Conservation (phyloP, 2,888 invertebrate species). For the Myopa testacea region DNA sequence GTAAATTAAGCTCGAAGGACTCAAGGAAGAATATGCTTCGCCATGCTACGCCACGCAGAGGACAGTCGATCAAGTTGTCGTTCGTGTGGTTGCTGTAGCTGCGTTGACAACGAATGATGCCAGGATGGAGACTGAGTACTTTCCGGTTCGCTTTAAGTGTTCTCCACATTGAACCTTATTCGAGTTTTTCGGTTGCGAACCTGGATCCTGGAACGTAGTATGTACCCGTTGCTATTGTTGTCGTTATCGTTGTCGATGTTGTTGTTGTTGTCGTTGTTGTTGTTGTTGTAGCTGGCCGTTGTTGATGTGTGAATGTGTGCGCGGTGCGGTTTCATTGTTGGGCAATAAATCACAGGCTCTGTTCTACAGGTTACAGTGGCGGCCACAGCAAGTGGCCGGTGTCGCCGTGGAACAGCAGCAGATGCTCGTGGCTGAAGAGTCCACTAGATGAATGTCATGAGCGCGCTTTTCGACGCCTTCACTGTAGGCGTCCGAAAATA, state of each 20-base stretch:
- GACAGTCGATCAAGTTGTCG: constrained; percentile 36
- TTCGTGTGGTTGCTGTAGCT: constrained; percentile 29
- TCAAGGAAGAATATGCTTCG: constrained; percentile 18
- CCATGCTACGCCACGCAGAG: constrained; percentile 14
- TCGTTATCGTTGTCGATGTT: neutral
- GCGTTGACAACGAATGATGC: constrained; percentile 20
- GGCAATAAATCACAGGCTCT: constrained; percentile 37
- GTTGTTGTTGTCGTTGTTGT: neutral
- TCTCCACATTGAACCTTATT: constrained; percentile 24
- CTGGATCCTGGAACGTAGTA: too few species aligned
- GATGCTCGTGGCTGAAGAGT: too few species aligned
- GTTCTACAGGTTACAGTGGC: constrained; percentile 42
- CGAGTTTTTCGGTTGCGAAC: constrained; percentile 18
- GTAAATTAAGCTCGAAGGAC: constrained; percentile 40
- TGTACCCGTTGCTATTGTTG: neutral
- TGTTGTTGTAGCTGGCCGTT: neutral
- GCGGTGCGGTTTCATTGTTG: constrained; percentile 26
- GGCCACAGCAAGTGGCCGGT: constrained; percentile 14
- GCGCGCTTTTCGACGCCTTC: neutral
- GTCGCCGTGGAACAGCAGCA: neutral
- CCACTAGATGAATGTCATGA: neutral
- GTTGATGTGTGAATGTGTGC: neutral
- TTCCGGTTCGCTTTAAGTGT: constrained; percentile 16
- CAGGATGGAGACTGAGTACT: constrained; percentile 17
- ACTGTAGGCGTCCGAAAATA: constrained; percentile 19